Conservation (phyloP, 2,113 vertebrate species). For the Telmatochromis bifrenatus region DNA sequence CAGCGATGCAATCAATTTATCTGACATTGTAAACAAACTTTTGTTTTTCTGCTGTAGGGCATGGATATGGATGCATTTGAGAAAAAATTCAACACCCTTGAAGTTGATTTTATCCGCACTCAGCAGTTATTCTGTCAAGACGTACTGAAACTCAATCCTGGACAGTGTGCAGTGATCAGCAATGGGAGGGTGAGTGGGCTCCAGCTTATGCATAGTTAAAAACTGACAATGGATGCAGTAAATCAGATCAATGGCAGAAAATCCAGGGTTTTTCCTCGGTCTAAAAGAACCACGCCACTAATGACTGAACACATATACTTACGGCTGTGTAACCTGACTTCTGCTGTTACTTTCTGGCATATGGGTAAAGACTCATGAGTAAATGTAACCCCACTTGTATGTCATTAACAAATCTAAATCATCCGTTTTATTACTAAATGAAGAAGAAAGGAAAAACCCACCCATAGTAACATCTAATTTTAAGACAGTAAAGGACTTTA, state of each 20-base stretch:
- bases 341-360: neutral
- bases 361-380: neutral
- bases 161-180: conserved; percentile 81
- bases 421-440: no score
- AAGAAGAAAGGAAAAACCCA: no score
- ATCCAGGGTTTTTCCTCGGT: neutral
- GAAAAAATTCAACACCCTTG: conserved; percentile 92
- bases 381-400: neutral
- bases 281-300: neutral
- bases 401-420: no score
- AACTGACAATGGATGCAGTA: neutral
- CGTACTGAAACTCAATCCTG: conserved; percentile 81
- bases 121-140: conserved; percentile 87
- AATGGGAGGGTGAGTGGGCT: conserved; percentile 86
- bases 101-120: conserved; percentile 81
- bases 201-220: neutral
- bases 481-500: no score
- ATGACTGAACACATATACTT: neutral
- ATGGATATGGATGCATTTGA: conserved; percentile 85
- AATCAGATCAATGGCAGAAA: neutral
- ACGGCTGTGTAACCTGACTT: neutral
- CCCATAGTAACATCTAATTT: no score
- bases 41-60: conserved; percentile 69
- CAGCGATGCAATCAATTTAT: neutral
- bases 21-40: conserved; percentile 5